These are phyloP conservation scores for Coendou prehensilis DNA, from an alignment of 2,797 vertebrate genomes.

Conservation along the genomic window DNA sequence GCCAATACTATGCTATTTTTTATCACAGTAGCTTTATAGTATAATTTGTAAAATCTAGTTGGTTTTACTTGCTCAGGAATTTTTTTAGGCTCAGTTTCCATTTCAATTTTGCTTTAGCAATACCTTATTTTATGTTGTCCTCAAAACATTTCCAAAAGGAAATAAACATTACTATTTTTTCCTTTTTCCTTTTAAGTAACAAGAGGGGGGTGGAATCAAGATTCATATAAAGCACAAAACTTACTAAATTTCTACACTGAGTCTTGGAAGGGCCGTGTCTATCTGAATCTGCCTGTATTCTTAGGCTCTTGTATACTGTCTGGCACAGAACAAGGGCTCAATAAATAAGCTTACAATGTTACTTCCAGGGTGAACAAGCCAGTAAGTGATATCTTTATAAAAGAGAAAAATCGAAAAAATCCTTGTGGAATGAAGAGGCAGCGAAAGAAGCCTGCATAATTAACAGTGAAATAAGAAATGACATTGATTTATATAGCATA, in stretches of 20 bases:
- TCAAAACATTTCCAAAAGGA: constrained; percentile 15
- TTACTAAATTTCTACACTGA: background rate
- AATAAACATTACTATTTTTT: background rate
- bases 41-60: background rate
- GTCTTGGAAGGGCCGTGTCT: background rate
- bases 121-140: background rate
- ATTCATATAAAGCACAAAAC: background rate
- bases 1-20: too few relatives aligned
- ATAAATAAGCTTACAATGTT: background rate
- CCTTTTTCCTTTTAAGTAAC: background rate
- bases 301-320: background rate
- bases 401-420: background rate
- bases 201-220: background rate
- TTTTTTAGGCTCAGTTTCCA: background rate
- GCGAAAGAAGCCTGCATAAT: constrained; percentile 38
- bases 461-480: constrained; percentile 59
- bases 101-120: background rate
- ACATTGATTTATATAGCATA: constrained; percentile 51
- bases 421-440: constrained; percentile 21
- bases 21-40: too few relatives aligned
- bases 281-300: background rate
- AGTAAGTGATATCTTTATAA: background rate
- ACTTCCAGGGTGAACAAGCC: background rate
- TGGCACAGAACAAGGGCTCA: background rate
- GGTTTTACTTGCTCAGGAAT: background rate